A percentile compares a stretch with the other conserved stretches of the same genome.
phyloP scores from a whole-genome alignment of 2,113 vertebrate genomes.

The Pygathrix nemaeus region DNA sequence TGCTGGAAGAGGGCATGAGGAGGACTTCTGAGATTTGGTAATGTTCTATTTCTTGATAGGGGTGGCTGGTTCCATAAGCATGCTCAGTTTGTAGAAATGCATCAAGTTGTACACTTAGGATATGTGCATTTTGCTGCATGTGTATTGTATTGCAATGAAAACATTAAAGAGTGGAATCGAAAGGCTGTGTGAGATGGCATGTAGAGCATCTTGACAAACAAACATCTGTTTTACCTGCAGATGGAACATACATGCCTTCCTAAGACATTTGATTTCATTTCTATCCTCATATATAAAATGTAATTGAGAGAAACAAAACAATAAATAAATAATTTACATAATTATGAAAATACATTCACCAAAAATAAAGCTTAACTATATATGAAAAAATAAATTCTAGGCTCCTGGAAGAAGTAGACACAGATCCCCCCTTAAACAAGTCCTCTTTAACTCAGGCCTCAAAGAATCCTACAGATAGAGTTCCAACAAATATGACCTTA shows the following conservation, averaged over 20 bases:
- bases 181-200: background rate
- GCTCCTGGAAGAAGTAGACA: background rate
- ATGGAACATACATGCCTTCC: background rate
- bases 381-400: background rate
- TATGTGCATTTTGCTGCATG: background rate
- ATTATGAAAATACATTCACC: background rate
- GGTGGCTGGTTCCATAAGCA: background rate
- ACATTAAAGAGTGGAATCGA: background rate
- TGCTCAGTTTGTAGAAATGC: background rate
- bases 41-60: background rate
- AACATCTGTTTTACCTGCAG: background rate
- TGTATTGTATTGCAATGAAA: background rate
- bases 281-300: background rate
- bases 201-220: background rate
- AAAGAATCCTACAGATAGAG: background rate
- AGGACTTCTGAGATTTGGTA: background rate
- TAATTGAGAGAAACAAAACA: background rate
- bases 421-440: background rate
- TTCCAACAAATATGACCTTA: background rate
- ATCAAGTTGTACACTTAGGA: background rate
- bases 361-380: background rate
- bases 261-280: background rate
- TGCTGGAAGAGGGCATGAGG: background rate
- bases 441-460: background rate
- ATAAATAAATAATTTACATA: background rate